These are phyloP conservation scores for Phoxinus dragarum DNA, from an alignment of 2,797 vertebrate species.

Conservation along the genomic window DNA sequence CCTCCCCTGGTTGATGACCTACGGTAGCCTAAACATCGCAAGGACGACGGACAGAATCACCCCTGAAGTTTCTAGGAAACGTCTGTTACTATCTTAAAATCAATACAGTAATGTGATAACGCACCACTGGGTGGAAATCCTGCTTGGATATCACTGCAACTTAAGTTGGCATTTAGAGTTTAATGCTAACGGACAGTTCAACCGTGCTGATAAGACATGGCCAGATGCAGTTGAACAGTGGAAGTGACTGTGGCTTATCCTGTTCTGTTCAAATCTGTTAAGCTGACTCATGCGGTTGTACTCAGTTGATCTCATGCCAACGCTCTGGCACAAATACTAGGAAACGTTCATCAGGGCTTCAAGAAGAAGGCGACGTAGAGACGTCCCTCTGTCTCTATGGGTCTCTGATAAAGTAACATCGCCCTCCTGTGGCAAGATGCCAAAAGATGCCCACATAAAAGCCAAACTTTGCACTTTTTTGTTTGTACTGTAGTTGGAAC, in stretches of 20 bases:
- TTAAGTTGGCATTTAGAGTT: not conserved
- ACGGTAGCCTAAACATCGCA: conserved; percentile 13
- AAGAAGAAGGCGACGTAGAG: not conserved
- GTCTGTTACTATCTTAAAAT: conserved; percentile 22
- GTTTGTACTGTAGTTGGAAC: not conserved
- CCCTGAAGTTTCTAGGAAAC: conserved; percentile 25
- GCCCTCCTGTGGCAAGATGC: conserved; percentile 51
- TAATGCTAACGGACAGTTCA: not conserved
- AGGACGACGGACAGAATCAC: not conserved
- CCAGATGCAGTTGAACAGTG: conserved; percentile 9
- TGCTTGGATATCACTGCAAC: conserved; percentile 2
- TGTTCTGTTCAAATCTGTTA: conserved; percentile 31
- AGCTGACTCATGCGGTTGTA: conserved; percentile 44
- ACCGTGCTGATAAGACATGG: not conserved
- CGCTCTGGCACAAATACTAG: conserved; percentile 21
- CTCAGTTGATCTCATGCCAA: conserved; percentile 41
- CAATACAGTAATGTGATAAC: conserved; percentile 21
- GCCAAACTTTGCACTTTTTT: not conserved
- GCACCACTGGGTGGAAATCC: conserved; percentile 10
- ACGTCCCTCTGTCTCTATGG: not conserved
- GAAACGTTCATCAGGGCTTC: conserved; percentile 14
- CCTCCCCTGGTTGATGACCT: not conserved
- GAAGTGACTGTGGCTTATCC: conserved; percentile 28
- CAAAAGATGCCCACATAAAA: conserved; percentile 16
- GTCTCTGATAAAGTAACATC: conserved; percentile 20